A percentile compares a stretch with the other conserved stretches of the same genome.
Evolutionary conservation across 2,113 vertebrate species (phyloP).

Genomic region (Orientallactaga bullata): DNA sequence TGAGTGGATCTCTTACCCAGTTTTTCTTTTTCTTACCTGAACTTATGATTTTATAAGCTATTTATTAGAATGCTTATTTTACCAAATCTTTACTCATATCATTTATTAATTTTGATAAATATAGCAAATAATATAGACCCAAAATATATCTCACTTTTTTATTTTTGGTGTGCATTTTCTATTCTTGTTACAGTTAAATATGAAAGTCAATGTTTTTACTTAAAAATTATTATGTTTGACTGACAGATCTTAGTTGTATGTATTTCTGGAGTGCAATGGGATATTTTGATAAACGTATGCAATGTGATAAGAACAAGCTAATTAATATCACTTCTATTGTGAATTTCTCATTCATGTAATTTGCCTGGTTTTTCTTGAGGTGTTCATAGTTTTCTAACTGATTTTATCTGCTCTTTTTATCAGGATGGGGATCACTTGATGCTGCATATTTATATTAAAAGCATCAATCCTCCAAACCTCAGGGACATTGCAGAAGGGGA

Average conservation of each 20-base stretch:
- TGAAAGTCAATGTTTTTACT: background rate
- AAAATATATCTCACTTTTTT: conserved; percentile 8
- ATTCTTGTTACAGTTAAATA: background rate
- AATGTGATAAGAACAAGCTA: background rate
- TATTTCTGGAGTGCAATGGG: background rate
- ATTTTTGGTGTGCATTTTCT: background rate
- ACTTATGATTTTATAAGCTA: background rate
- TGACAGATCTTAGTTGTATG: background rate
- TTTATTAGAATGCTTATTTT: background rate
- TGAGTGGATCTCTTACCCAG: too few relatives aligned
- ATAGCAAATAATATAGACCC: background rate
- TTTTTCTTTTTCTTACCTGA: background rate
- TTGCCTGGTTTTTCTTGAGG: background rate
- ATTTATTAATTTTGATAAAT: background rate
- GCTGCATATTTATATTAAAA: background rate
- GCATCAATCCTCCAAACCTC: too few relatives aligned
- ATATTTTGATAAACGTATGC: background rate
- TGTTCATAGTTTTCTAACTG: background rate
- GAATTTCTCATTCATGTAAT: background rate
- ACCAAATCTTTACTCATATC: background rate
- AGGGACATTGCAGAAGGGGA: too few relatives aligned
- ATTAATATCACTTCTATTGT: background rate
- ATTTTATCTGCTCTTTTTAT: background rate
- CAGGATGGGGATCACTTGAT: background rate
- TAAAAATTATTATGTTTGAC: background rate